A percentile compares a stretch with the other conserved stretches of the same genome.
These are phyloP conservation scores for Tuta absoluta DNA, from an alignment of 2,888 invertebrate genomes.

Conservation along the genomic window DNA sequence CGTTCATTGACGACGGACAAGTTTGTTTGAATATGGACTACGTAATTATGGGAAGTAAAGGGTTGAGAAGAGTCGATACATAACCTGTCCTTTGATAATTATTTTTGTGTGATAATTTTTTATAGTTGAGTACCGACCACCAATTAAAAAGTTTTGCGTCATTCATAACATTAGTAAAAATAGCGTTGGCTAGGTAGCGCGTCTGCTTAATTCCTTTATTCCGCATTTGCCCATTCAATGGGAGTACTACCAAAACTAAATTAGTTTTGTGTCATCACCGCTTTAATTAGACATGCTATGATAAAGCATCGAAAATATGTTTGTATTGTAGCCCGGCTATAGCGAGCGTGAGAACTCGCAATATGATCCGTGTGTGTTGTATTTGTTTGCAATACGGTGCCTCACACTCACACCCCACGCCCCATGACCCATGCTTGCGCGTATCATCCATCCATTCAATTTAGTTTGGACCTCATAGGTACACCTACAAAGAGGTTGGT, in stretches of 20 bases:
- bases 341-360: slow-evolving; percentile 20
- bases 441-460: slow-evolving; percentile 11
- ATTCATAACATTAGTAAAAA: too few relatives aligned
- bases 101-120: not conserved
- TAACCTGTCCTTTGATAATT: not conserved
- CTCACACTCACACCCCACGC: not conserved
- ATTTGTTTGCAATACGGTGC: not conserved
- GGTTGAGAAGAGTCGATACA: not conserved
- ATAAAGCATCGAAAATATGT: slow-evolving; percentile 6
- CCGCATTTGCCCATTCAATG: not conserved
- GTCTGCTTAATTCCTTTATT: not conserved
- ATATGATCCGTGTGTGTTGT: slow-evolving; percentile 14
- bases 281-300: slow-evolving; percentile 4
- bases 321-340: not conserved
- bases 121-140: too few relatives aligned
- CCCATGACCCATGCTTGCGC: not conserved
- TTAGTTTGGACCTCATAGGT: not conserved
- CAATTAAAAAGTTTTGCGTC: too few relatives aligned
- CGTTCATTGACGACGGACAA: slow-evolving; percentile 11
- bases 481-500: slow-evolving; percentile 13
- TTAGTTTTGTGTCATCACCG: slow-evolving; percentile 6
- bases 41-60: not conserved
- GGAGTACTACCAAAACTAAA: not conserved
- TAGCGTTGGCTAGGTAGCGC: too few relatives aligned
- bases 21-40: slow-evolving; percentile 9